Conservation (phyloP, 2,888 invertebrate species). For the Philopedon plagiatum region DNA sequence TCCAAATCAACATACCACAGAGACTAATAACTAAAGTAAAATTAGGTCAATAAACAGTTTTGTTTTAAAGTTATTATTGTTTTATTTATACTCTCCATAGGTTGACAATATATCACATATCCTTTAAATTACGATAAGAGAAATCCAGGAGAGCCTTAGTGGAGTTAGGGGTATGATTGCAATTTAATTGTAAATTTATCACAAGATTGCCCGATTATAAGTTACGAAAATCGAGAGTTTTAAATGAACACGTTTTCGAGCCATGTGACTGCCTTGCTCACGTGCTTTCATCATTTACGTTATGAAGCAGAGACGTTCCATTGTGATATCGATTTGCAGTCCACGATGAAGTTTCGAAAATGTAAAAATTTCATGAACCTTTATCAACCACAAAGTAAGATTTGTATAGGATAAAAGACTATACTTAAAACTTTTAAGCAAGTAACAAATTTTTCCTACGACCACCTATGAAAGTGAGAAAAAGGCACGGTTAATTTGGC, state of each 20-base stretch:
- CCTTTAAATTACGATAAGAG: too few relatives aligned
- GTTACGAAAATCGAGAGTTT: background rate
- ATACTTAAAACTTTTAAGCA: background rate
- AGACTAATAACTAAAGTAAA: too few relatives aligned
- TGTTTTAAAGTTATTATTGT: too few relatives aligned
- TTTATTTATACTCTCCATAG: too few relatives aligned
- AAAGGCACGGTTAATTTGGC: too few relatives aligned
- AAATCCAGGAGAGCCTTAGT: too few relatives aligned
- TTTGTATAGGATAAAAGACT: background rate
- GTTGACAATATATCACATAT: too few relatives aligned
- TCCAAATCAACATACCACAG: too few relatives aligned
- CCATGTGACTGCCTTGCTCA: slow-evolving; percentile 12
- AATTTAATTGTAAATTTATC: background rate
- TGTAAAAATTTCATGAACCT: background rate
- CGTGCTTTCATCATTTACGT: background rate
- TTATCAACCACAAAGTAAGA: background rate
- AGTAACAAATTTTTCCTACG: too few relatives aligned
- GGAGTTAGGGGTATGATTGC: background rate
- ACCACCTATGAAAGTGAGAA: too few relatives aligned
- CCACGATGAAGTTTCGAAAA: background rate
- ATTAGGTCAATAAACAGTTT: too few relatives aligned
- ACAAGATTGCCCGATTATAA: background rate
- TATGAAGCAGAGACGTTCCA: background rate
- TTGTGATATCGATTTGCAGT: background rate
- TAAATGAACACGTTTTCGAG: background rate